Evolutionary conservation across 2,113 vertebrate genomes (phyloP).

Genomic region (Camelus bactrianus): DNA sequence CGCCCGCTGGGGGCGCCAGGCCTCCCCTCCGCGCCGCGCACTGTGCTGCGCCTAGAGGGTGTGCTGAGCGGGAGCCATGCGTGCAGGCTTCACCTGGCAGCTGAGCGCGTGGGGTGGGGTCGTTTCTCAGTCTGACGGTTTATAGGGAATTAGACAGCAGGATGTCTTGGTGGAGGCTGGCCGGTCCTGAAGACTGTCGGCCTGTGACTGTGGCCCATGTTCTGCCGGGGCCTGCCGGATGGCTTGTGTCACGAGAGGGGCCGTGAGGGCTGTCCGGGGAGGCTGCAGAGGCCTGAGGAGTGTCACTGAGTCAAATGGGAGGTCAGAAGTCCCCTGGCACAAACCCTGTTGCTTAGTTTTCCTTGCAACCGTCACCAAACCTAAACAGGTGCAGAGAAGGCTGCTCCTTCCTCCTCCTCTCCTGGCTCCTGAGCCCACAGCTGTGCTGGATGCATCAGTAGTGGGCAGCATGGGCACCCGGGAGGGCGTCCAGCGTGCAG

Average conservation of each 20-base stretch:
- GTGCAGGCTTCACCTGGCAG: neutral
- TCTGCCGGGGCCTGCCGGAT: neutral
- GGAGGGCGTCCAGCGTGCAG: neutral
- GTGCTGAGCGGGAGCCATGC: neutral
- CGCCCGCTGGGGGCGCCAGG: neutral
- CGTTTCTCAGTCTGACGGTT: neutral
- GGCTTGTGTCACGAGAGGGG: no score
- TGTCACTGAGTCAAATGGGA: neutral
- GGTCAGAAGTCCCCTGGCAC: neutral
- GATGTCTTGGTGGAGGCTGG: neutral
- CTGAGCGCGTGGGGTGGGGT: neutral
- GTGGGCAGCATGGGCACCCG: neutral
- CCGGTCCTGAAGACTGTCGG: neutral
- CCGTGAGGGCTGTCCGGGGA: accelerated
- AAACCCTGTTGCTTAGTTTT: neutral
- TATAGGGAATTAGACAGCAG: neutral
- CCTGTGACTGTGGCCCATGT: neutral
- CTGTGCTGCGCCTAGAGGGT: neutral
- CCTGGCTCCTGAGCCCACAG: accelerated
- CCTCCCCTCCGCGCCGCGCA: neutral
- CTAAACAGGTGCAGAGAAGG: neutral
- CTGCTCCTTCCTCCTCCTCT: neutral
- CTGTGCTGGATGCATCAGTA: no score
- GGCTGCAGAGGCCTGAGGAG: neutral
- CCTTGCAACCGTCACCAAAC: neutral